These are phyloP conservation scores for Coptodon bakossiorum DNA, from an alignment of 2,113 vertebrate genomes.

Conservation along the genomic window DNA sequence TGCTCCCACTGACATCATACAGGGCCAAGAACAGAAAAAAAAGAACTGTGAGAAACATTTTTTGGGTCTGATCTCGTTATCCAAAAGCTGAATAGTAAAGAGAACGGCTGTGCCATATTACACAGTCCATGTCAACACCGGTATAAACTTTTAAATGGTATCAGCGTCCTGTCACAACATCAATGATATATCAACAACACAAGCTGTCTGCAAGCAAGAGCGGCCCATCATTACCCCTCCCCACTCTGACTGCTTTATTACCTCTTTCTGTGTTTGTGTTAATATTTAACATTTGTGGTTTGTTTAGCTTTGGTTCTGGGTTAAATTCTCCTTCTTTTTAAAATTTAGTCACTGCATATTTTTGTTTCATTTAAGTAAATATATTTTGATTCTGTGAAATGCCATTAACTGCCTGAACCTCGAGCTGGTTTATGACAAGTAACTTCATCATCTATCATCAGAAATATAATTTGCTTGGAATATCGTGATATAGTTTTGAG, in stretches of 20 bases:
- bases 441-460: not conserved
- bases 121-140: accelerated
- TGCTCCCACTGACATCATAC: not conserved
- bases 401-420: not conserved
- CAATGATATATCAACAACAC: not conserved
- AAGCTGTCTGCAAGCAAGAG: not conserved
- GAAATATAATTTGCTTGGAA: not conserved
- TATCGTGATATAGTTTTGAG: not conserved
- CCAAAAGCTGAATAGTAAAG: not conserved
- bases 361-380: not conserved
- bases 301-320: not conserved
- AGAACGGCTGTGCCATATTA: not conserved
- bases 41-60: not conserved
- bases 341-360: not conserved
- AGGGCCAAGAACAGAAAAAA: not conserved
- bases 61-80: not conserved
- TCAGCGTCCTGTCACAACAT: accelerated
- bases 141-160: not conserved
- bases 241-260: not conserved
- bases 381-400: not conserved
- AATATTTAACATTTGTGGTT: not conserved
- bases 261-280: not conserved
- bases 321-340: accelerated
- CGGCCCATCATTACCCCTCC: not conserved
- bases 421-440: not conserved